Evolutionary conservation across 2,888 invertebrate species (phyloP).

Genomic region (Patella pellucida): DNA sequence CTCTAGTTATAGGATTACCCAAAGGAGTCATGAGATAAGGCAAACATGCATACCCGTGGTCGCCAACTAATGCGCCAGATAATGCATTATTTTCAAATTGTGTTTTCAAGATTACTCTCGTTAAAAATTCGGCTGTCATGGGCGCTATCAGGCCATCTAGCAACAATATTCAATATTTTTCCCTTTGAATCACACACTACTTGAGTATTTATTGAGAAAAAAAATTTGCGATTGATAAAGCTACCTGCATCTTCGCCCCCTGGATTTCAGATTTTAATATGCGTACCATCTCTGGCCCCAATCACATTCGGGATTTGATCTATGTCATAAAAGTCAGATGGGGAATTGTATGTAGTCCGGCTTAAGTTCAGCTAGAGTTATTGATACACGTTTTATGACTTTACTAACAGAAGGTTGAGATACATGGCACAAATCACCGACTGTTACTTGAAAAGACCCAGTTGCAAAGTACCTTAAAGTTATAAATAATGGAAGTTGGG

Average conservation of each 20-base stretch:
- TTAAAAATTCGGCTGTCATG: slow-evolving; percentile 1
- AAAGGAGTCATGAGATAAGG: background rate
- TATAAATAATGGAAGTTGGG: background rate
- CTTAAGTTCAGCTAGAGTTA: background rate
- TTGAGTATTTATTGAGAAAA: background rate
- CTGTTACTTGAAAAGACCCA: background rate
- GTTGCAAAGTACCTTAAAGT: background rate
- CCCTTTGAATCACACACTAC: background rate
- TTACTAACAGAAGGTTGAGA: background rate
- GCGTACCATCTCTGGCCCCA: background rate
- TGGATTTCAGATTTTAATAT: background rate
- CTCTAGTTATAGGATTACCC: background rate
- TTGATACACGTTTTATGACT: background rate
- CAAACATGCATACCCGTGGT: background rate
- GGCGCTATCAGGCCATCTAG: background rate
- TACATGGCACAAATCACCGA: background rate
- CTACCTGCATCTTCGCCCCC: background rate
- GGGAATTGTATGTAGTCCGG: background rate
- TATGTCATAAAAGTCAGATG: background rate
- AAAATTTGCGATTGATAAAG: background rate
- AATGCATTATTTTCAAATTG: background rate
- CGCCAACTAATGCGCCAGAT: background rate
- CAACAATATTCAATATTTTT: slow-evolving; percentile 10
- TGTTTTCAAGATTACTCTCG: background rate
- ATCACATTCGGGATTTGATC: background rate